These are phyloP conservation scores for Cebus imitator DNA, from an alignment of 2,113 vertebrate species.

Conservation along the genomic window DNA sequence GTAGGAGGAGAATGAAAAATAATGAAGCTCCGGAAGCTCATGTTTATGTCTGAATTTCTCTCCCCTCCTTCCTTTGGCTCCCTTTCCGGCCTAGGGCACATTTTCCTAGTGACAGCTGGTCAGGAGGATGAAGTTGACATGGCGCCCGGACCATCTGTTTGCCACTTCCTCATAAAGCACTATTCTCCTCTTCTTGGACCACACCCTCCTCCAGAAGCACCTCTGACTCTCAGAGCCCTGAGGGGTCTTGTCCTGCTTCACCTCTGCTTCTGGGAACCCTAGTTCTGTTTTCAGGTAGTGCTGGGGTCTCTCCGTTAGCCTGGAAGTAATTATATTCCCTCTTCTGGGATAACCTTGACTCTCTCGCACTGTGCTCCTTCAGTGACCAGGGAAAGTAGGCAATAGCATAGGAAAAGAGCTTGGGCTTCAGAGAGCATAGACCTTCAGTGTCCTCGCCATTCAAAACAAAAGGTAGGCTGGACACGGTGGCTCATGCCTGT, in stretches of 20 bases:
- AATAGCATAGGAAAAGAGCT: not conserved
- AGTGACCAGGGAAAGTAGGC: not conserved
- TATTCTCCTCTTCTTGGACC: not conserved
- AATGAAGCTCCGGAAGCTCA: not conserved
- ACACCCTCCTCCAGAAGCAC: not conserved
- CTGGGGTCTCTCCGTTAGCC: not conserved
- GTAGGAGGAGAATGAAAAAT: not conserved
- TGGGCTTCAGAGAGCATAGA: not conserved
- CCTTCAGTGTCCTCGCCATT: not conserved
- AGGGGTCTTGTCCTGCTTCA: not conserved
- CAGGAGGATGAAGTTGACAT: not conserved
- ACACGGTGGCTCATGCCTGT: too few relatives aligned
- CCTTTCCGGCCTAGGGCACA: not conserved
- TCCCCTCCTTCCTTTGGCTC: not conserved
- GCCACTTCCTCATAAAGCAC: not conserved
- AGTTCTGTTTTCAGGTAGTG: not conserved
- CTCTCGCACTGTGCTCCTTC: not conserved
- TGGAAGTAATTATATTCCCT: not conserved
- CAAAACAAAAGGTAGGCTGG: too few relatives aligned
- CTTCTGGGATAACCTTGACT: too few relatives aligned
- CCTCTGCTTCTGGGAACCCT: not conserved
- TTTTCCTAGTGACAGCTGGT: conserved; percentile 20
- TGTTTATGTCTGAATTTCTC: not conserved
- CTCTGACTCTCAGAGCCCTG: not conserved
- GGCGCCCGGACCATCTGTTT: not conserved